phyloP scores from a whole-genome alignment of 2,888 invertebrate species.

The Xestia ashworthii region DNA sequence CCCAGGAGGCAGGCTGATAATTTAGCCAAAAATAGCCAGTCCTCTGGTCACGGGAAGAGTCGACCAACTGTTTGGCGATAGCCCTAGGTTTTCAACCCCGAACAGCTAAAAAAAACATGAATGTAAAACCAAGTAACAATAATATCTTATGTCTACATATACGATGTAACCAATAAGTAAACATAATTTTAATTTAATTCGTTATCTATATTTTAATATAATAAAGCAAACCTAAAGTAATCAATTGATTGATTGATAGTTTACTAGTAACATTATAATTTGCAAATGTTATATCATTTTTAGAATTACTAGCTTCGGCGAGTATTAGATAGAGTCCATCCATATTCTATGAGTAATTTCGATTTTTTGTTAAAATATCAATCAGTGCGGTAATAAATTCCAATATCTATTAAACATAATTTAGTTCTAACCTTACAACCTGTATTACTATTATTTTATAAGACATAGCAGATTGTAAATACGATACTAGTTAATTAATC shows the following conservation, averaged over 20 bases:
- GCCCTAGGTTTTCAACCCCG: not conserved
- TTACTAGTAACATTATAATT: slow-evolving; percentile 42
- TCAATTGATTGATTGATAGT: slow-evolving; percentile 56
- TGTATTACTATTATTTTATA: slow-evolving; percentile 40
- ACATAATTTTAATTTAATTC: slow-evolving; percentile 7
- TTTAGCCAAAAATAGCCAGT: not conserved
- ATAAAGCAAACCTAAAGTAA: slow-evolving; percentile 68
- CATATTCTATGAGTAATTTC: slow-evolving; percentile 40
- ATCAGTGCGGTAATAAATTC: slow-evolving; percentile 55
- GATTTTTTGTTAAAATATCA: slow-evolving; percentile 57
- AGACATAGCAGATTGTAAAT: slow-evolving; percentile 37
- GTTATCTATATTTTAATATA: slow-evolving; percentile 21
- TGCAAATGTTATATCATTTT: slow-evolving; percentile 43
- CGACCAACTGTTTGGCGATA: not conserved
- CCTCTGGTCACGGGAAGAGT: not conserved
- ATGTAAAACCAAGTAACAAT: not conserved
- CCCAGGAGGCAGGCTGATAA: not conserved
- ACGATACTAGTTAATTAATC: slow-evolving; percentile 41
- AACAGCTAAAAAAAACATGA: not conserved
- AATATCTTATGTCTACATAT: not conserved
- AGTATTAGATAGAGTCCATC: slow-evolving; percentile 9
- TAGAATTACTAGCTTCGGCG: slow-evolving; percentile 23
- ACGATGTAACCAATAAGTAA: not conserved
- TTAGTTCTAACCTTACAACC: slow-evolving; percentile 55
- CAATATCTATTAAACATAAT: slow-evolving; percentile 58